These are phyloP conservation scores for Dicranocentrus wangi DNA, from an alignment of 2,888 invertebrate species.

Conservation along the genomic window DNA sequence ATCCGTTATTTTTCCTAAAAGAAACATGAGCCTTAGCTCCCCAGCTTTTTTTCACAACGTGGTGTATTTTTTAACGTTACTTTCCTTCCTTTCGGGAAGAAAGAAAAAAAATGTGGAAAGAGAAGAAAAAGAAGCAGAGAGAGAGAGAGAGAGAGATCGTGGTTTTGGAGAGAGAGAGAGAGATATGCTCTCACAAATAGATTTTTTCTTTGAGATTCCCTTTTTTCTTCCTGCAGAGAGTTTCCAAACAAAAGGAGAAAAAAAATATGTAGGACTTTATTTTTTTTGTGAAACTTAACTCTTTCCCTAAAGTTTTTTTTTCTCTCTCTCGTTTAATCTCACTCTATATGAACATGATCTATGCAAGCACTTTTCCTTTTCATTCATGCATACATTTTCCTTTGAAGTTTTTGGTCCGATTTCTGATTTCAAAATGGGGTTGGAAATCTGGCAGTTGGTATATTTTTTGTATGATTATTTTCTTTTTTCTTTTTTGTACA, in stretches of 20 bases:
- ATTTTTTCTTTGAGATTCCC: too few relatives aligned
- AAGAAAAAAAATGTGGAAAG: background rate
- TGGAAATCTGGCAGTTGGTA: too few relatives aligned
- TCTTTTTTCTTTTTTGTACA: too few relatives aligned
- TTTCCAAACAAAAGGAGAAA: conserved; percentile 1
- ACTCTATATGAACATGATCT: background rate
- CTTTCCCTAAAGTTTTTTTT: conserved; percentile 1
- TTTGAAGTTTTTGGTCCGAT: too few relatives aligned
- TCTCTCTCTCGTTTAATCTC: background rate
- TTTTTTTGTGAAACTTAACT: background rate
- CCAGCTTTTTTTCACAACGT: conserved; percentile 12
- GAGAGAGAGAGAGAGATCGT: conserved; percentile 9
- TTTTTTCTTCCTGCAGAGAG: conserved; percentile 2
- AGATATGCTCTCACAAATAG: too few relatives aligned
- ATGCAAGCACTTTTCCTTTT: too few relatives aligned
- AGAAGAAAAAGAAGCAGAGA: background rate
- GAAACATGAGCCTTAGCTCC: conserved; percentile 44
- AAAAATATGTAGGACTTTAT: background rate
- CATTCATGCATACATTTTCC: too few relatives aligned
- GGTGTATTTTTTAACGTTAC: too few relatives aligned
- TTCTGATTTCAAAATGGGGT: too few relatives aligned
- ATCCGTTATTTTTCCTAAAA: conserved; percentile 45
- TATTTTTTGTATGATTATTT: too few relatives aligned
- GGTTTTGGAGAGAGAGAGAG: background rate
- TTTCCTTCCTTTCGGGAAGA: too few relatives aligned